phyloP scores from a whole-genome alignment of 2,797 vertebrate species.

The Callimico goeldii region DNA sequence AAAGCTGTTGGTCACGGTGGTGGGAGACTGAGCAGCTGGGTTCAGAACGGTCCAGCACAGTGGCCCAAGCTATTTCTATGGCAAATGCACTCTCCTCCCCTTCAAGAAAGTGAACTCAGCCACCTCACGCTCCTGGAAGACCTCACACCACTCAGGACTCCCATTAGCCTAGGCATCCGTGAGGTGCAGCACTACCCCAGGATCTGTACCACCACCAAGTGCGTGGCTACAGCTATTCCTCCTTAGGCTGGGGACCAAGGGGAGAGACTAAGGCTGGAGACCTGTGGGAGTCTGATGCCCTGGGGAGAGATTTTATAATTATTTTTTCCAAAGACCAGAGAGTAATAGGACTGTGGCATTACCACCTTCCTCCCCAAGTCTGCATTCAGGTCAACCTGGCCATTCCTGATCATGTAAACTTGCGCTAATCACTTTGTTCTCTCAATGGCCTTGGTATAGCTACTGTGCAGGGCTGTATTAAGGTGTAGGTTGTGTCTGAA shows the following conservation, averaged over 20 bases:
- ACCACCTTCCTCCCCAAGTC: not conserved
- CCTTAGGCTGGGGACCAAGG: not conserved
- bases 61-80: not conserved
- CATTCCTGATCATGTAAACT: not conserved
- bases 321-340: not conserved
- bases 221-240: accelerated
- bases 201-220: too few relatives aligned
- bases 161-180: not conserved
- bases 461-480: not conserved
- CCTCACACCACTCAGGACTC: not conserved
- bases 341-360: not conserved
- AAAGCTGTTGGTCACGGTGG: not conserved
- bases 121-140: not conserved
- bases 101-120: accelerated
- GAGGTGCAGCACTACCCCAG: not conserved
- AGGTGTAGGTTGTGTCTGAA: not conserved
- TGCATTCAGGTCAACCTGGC: not conserved
- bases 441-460: not conserved
- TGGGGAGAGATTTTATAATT: not conserved
- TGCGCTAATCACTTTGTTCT: not conserved
- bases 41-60: accelerated
- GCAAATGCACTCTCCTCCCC: accelerated
- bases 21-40: not conserved
- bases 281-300: not conserved
- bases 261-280: too few relatives aligned